phyloP scores from a whole-genome alignment of 2,888 invertebrate genomes.

The Aproaerema taeniolella region DNA sequence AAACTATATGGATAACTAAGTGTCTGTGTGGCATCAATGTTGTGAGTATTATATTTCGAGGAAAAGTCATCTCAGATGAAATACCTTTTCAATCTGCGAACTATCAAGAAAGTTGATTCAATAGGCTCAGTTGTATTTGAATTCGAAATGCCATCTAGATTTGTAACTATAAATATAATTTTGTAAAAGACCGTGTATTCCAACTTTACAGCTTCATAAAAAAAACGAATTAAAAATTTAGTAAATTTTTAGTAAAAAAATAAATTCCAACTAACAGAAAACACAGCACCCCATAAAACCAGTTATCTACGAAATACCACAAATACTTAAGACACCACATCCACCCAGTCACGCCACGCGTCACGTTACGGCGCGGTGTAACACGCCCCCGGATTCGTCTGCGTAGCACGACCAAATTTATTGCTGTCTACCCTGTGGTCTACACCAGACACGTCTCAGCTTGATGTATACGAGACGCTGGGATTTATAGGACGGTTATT shows the following conservation, averaged over 20 bases:
- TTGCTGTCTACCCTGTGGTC: slow-evolving; percentile 47
- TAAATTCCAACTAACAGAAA: not conserved
- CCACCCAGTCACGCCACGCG: slow-evolving; percentile 2
- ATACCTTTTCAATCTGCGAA: too few species aligned
- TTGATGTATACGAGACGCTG: slow-evolving; percentile 34
- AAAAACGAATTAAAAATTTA: not conserved
- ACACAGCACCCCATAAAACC: not conserved
- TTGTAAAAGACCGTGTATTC: too few species aligned
- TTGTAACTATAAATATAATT: too few species aligned
- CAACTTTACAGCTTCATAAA: too few species aligned
- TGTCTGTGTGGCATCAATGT: too few species aligned
- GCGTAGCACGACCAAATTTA: slow-evolving; percentile 44
- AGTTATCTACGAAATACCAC: not conserved
- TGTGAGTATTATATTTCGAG: too few species aligned
- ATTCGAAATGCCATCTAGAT: too few species aligned
- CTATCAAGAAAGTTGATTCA: too few species aligned
- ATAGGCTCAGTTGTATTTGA: too few species aligned
- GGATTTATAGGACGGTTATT: slow-evolving; percentile 21
- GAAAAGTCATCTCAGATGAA: too few species aligned
- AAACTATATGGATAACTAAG: too few species aligned
- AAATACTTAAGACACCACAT: not conserved
- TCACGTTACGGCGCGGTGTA: slow-evolving; percentile 28
- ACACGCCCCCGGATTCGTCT: slow-evolving; percentile 34
- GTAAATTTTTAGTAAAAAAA: not conserved
- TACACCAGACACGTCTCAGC: slow-evolving; percentile 38